Evolutionary conservation across 2,113 vertebrate species (phyloP).

Genomic region (Lates calcarifer): DNA sequence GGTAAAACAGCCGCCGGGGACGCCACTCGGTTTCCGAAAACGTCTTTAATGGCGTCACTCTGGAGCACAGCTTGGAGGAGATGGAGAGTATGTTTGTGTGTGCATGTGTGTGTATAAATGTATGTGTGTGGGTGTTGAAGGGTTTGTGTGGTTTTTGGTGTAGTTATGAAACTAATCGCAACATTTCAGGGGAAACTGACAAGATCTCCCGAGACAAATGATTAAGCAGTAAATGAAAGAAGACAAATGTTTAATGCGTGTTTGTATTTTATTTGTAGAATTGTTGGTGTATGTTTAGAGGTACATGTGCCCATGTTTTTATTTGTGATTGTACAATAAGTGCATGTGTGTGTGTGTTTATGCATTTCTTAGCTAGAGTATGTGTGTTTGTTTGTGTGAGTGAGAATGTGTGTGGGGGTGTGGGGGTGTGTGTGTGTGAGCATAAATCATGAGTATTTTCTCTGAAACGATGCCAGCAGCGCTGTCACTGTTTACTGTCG

Average conservation of each 20-base stretch:
- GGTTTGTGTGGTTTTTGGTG: slow-evolving; percentile 56
- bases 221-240: slow-evolving; percentile 48
- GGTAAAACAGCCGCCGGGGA: slow-evolving; percentile 44
- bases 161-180: slow-evolving; percentile 58
- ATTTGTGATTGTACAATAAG: not conserved
- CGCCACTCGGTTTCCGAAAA: slow-evolving; percentile 48
- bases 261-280: not conserved
- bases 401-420: slow-evolving; percentile 26
- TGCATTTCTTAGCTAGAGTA: not conserved
- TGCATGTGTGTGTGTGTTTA: slow-evolving; percentile 34
- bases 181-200: slow-evolving; percentile 52
- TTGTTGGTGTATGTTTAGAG: not conserved
- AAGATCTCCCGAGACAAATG: slow-evolving; percentile 35
- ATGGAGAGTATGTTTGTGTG: slow-evolving; percentile 9
- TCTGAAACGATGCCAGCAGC: slow-evolving; percentile 35
- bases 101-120: slow-evolving; percentile 10
- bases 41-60: slow-evolving; percentile 46
- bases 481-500: slow-evolving; percentile 39
- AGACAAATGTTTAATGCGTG: not conserved
- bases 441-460: slow-evolving; percentile 30
- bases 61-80: slow-evolving; percentile 30
- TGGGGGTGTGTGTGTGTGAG: slow-evolving; percentile 12
- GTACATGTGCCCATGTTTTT: not conserved
- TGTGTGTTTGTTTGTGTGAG: slow-evolving; percentile 33
- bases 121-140: slow-evolving; percentile 41